Conservation (phyloP, 2,888 invertebrate species). For the Psococerastis gibbosa region DNA sequence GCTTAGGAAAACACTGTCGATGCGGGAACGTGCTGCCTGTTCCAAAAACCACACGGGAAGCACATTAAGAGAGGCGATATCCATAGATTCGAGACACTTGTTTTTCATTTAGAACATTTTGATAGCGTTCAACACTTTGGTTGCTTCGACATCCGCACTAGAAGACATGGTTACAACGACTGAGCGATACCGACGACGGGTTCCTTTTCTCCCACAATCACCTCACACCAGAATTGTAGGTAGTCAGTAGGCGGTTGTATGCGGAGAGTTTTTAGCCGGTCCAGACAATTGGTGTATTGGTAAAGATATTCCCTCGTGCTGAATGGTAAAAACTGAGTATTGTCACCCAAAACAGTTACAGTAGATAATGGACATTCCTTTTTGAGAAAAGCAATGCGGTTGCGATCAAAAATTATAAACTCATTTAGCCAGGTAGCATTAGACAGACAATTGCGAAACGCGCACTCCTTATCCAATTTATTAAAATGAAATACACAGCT, state of each 20-base stretch:
- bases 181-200: too few species aligned
- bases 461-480: background rate
- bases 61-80: too few species aligned
- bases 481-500: background rate
- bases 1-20: background rate
- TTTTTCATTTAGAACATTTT: too few species aligned
- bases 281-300: background rate
- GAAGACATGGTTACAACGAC: too few species aligned
- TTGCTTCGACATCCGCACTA: too few species aligned
- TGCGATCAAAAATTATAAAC: background rate
- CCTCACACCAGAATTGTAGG: background rate
- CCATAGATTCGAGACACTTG: too few species aligned
- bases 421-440: background rate
- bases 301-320: background rate
- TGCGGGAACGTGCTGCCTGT: background rate
- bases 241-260: background rate
- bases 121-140: too few species aligned
- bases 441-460: background rate
- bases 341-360: background rate
- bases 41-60: background rate
- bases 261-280: background rate
- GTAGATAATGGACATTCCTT: background rate
- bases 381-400: background rate
- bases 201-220: background rate
- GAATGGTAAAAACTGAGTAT: background rate